A percentile compares a stretch with the other conserved stretches of the same genome.
Conservation (phyloP, 2,113 vertebrate genomes). For the Noturus placidus region DNA sequence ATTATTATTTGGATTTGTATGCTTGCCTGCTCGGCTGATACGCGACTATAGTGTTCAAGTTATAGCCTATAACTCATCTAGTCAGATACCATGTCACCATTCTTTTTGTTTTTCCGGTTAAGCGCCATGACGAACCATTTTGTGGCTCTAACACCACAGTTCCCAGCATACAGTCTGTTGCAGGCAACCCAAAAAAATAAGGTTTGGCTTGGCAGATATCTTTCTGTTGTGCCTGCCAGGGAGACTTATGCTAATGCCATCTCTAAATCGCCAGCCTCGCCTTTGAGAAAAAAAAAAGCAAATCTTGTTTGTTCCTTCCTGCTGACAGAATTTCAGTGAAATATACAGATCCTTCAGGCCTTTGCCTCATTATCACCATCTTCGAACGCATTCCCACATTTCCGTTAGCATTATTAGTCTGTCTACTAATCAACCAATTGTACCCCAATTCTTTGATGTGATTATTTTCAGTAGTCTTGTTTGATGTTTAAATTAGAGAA, state of each 20-base stretch:
- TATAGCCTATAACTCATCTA: constrained; percentile 27
- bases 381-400: constrained; percentile 41
- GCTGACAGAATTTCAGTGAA: constrained; percentile 49
- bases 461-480: constrained; percentile 24
- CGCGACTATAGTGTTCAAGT: background rate
- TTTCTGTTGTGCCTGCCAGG: constrained; percentile 45
- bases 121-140: constrained; percentile 26
- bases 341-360: constrained; percentile 45
- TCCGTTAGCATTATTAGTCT: constrained; percentile 34
- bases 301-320: constrained; percentile 52
- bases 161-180: constrained; percentile 40
- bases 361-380: constrained; percentile 46
- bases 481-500: constrained; percentile 44
- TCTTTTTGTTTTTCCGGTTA: constrained; percentile 16
- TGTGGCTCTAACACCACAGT: constrained; percentile 37
- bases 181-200: constrained; percentile 43
- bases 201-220: constrained; percentile 55
- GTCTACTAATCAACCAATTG: constrained; percentile 44
- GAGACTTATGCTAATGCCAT: constrained; percentile 58
- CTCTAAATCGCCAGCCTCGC: constrained; percentile 50
- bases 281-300: constrained; percentile 31
- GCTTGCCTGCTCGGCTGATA: no score
- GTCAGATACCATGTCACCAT: constrained; percentile 17
- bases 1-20: no score
- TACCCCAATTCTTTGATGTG: constrained; percentile 23